These are phyloP conservation scores for Phyllostomus hastatus DNA, from an alignment of 2,113 vertebrate species.

Conservation along the genomic window DNA sequence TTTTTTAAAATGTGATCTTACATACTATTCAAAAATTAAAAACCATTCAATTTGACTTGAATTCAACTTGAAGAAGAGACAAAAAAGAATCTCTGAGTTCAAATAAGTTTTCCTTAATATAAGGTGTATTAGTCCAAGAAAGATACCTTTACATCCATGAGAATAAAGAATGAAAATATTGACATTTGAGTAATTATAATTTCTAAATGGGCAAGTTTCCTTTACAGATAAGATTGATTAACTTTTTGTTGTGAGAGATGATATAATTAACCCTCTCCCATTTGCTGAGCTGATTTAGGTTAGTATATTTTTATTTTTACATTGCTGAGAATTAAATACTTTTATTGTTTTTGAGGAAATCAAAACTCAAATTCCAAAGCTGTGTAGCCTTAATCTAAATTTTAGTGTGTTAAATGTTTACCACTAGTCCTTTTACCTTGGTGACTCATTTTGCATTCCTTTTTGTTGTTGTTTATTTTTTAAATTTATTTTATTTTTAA, in stretches of 20 bases:
- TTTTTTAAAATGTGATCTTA: background rate
- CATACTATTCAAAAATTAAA: background rate
- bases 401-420: background rate
- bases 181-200: background rate
- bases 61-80: background rate
- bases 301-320: background rate
- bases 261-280: background rate
- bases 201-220: background rate
- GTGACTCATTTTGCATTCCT: background rate
- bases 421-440: background rate
- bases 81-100: background rate
- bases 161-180: background rate
- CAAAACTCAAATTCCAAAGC: background rate
- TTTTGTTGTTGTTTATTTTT: background rate
- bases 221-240: background rate
- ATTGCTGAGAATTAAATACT: background rate
- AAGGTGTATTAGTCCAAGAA: background rate
- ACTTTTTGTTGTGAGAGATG: background rate
- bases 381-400: background rate
- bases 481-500: too few relatives aligned
- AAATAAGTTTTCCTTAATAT: background rate
- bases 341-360: background rate
- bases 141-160: background rate
- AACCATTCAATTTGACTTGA: background rate
- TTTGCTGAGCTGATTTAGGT: background rate